Evolutionary conservation across 2,888 invertebrate genomes (phyloP), one percentile per base, ranked within the genome.

Genomic region (Chrysolina americana): DNA sequence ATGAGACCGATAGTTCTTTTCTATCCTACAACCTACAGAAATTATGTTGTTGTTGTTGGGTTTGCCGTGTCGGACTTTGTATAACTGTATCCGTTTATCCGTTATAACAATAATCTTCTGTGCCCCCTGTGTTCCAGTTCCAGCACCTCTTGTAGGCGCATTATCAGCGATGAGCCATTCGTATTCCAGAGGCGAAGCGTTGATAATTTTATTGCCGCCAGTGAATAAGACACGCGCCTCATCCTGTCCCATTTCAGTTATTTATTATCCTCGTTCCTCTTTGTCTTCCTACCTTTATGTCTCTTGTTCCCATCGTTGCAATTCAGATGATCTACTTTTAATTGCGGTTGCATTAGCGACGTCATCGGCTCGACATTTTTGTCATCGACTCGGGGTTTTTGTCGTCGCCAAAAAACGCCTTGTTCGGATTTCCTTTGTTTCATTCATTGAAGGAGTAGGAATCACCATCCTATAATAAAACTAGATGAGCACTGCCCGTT

Each of bases 151-250:
- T 73, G 70, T 71, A 82, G 81, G 81, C 81, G 83, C 81, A 81
- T 82, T 81, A 81, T 80, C 78, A 79, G 81, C 85, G 86, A 87
- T 87, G 87, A 86, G 83, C 86, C 83, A 87, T 87, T 87, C 85
- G 83, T 87, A 87, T 87, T 87, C 87, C 81, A 83, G 83, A 83
- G 81, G 85, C 85, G 82, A 76, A 81, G 84, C 87, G 87, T 87
- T 87, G 86, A 87, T 87, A 87, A 87, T 87, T 87, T 87, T 87
- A 87, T 87, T 85, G 85, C 85, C 80, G 82, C 84, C 84, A 81
- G 84, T 85, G 85, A 86, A 86, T 85, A 85, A 85, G 86, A 85
- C 85, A 86, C 86, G 85, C 85, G 85, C 85, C 83, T 83, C 36
- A 50, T 47, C 70, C 56, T 41, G 65, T 83, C 81, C 83, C 84